Evolutionary conservation across 2,113 vertebrate species (phyloP), one percentile per base, ranked within the genome.

Genomic region (Parus major): DNA sequence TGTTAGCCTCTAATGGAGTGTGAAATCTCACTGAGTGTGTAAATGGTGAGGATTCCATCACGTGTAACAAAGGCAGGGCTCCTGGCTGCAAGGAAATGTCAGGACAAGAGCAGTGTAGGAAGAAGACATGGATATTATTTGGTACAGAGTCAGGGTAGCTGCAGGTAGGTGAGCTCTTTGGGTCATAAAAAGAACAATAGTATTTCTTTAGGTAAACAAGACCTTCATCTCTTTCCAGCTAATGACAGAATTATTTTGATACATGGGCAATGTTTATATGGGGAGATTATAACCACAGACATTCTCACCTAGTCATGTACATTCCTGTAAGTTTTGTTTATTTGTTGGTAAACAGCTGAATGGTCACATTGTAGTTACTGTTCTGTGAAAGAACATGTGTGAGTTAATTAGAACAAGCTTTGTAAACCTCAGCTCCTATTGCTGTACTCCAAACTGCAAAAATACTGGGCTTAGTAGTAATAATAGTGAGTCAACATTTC

Each of bases 341-440:
- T 76, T 89, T 13, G 0, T 70, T 80, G 56, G 46, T 81, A 73
- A 90, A 80, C 29, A 86, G 49, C 24, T 90, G 75, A 94, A 88
- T 56, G 16, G 60, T 78, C 56, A 44, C 28, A 60, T 15, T 94
- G 72, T 82, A 90, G 60, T 73, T 64, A 29, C 8, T n/a, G 59
- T 68, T 68, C 85, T 29, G 64, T 50, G 69, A 92, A 88, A 88
- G 27, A 79, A 46, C 28, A 73, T 44, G 64, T 60, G 64, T 82
- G 56, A 70, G 41, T 86, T 92, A 88, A 86, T 94, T 80, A 88
- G 41, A 92, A 78, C 24, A 90, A 83, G 68, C 27, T 80, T 90
- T 86, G 28, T 52, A 84, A 82, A 47, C 21, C 64, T 89, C 61
- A 76, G 57, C 12, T 88, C 13, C 53, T 36, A 24, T 28, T 77